phyloP scores from a whole-genome alignment of 1,140 invertebrate genomes.

The Hyposmocoma kahamanoa region DNA sequence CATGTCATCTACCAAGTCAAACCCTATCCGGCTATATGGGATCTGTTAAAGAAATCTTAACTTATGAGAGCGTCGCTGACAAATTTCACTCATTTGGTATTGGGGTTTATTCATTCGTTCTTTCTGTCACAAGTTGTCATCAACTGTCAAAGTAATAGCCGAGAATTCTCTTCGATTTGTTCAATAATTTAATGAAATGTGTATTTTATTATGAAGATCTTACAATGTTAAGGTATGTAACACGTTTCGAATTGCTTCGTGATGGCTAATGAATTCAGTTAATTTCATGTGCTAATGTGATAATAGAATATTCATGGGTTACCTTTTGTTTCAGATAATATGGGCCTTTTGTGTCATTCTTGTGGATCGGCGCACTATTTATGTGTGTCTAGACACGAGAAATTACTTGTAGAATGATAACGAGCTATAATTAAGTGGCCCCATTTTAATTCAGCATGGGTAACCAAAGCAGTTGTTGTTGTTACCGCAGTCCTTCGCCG shows the following conservation, averaged over 20 bases:
- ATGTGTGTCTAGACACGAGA: slow-evolving; percentile 40
- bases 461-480: slow-evolving; percentile 70
- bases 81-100: too few species aligned
- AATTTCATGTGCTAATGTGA: neutral
- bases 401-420: slow-evolving; percentile 52
- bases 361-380: slow-evolving; percentile 52
- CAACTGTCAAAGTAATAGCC: neutral
- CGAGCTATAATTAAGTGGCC: slow-evolving; percentile 41
- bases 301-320: slow-evolving; percentile 36
- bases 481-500: slow-evolving; percentile 66
- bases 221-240: slow-evolving; percentile 18
- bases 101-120: too few species aligned
- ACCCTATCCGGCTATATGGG: too few species aligned
- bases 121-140: neutral
- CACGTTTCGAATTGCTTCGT: slow-evolving; percentile 8
- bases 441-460: slow-evolving; percentile 46
- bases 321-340: slow-evolving; percentile 65
- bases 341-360: slow-evolving; percentile 56
- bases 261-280: neutral
- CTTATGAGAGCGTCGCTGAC: too few species aligned
- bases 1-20: too few species aligned
- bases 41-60: too few species aligned
- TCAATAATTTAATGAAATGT: slow-evolving; percentile 23
- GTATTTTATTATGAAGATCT: slow-evolving; percentile 15
- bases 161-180: slow-evolving; percentile 21